phyloP scores from a whole-genome alignment of 2,113 vertebrate species.

The Saguinus imperator region DNA sequence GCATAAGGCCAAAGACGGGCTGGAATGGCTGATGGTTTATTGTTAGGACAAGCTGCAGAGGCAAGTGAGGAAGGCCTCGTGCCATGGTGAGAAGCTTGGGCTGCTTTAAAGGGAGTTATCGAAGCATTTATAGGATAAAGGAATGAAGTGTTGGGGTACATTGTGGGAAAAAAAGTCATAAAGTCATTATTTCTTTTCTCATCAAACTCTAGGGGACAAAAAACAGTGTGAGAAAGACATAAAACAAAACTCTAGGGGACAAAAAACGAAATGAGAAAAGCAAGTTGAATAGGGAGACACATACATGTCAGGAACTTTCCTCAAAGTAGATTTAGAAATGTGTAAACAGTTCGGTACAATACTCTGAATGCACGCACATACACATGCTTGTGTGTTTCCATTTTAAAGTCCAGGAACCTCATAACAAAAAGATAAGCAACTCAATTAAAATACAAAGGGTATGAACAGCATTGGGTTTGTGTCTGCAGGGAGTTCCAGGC shows the following conservation, averaged over 20 bases:
- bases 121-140: slow-evolving; percentile 2
- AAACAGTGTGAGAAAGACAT: background rate
- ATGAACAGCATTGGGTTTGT: background rate
- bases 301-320: too few relatives aligned
- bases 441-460: background rate
- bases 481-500: background rate
- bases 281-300: background rate
- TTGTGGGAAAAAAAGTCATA: background rate
- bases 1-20: background rate
- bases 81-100: background rate
- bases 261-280: background rate
- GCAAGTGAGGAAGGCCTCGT: background rate
- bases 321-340: background rate
- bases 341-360: background rate
- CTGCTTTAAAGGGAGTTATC: background rate
- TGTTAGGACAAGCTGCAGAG: background rate
- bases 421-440: background rate
- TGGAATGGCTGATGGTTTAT: background rate
- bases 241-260: too few relatives aligned
- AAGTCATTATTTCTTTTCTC: background rate
- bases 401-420: background rate
- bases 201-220: background rate
- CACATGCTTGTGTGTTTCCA: background rate
- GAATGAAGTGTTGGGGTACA: background rate
- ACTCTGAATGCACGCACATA: background rate